Evolutionary conservation across 2,888 invertebrate genomes (phyloP).

Genomic region (Sphaerophoria rueppellii): DNA sequence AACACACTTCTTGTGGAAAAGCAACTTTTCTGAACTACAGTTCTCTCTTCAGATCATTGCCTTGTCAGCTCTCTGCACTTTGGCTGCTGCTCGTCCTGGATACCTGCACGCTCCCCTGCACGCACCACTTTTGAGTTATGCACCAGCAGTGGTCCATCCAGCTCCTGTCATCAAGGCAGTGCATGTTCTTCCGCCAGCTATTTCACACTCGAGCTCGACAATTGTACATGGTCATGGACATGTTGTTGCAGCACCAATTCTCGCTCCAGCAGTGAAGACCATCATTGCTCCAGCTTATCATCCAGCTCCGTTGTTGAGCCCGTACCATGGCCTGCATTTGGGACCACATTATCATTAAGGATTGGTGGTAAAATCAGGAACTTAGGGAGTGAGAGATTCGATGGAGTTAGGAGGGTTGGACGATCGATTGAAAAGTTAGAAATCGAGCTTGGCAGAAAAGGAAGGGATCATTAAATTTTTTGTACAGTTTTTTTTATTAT

Average conservation of each 20-base stretch:
- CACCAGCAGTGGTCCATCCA: conserved; percentile 10
- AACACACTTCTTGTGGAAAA: not conserved
- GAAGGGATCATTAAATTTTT: conserved; percentile 37
- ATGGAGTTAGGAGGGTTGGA: not conserved
- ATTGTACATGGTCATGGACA: conserved; percentile 79
- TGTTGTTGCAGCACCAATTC: conserved; percentile 78
- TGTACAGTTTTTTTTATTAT: conserved; percentile 63
- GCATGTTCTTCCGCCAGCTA: conserved; percentile 77
- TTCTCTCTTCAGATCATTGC: conserved; percentile 41
- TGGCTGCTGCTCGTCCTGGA: conserved; percentile 79
- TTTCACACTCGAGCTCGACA: conserved; percentile 81
- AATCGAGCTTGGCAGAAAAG: conserved; percentile 37
- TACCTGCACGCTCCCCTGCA: conserved; percentile 77
- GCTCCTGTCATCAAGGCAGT: conserved; percentile 38
- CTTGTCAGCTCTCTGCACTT: conserved; percentile 64
- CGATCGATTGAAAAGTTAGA: not conserved
- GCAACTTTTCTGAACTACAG: not conserved
- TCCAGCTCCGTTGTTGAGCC: conserved; percentile 76
- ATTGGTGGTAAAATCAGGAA: not conserved
- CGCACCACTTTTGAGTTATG: conserved; percentile 65
- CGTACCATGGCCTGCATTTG: conserved; percentile 65
- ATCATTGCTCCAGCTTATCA: conserved; percentile 79
- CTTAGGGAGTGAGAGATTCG: not conserved
- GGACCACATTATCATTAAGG: conserved; percentile 64
- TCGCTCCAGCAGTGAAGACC: conserved; percentile 79